A percentile compares a stretch with the other conserved stretches of the same genome.
Conservation (phyloP, 1,140 invertebrate genomes). For the Diuraphis noxia region DNA sequence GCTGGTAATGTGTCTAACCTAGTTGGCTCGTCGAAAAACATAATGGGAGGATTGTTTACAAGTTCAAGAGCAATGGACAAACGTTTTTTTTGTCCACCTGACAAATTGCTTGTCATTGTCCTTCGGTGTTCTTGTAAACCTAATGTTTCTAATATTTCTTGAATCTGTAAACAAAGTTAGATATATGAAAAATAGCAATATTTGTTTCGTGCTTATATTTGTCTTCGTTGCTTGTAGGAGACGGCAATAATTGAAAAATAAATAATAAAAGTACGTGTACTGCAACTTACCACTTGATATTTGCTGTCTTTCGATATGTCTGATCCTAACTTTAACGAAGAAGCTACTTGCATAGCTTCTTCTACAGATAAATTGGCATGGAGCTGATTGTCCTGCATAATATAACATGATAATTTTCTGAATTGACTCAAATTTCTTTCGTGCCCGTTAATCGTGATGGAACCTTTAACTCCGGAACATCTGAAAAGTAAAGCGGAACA, state of each 20-base stretch:
- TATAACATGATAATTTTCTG: slow-evolving; percentile 92
- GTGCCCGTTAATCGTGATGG: slow-evolving; percentile 82
- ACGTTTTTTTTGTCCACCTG: slow-evolving; percentile 94
- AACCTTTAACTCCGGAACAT: slow-evolving; percentile 75
- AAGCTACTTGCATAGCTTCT: slow-evolving; percentile 91
- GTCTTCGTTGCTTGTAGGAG: neutral
- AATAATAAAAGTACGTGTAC: neutral
- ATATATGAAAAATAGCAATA: neutral
- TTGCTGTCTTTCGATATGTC: slow-evolving; percentile 72
- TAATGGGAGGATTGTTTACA: slow-evolving; percentile 93
- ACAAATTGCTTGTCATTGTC: slow-evolving; percentile 87
- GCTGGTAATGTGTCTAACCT: slow-evolving; percentile 62
- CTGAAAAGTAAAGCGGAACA: slow-evolving; percentile 62
- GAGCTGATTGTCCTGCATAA: slow-evolving; percentile 97
- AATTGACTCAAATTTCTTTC: slow-evolving; percentile 87
- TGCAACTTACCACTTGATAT: slow-evolving; percentile 75
- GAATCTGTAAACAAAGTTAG: slow-evolving; percentile 68
- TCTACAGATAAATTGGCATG: slow-evolving; percentile 90
- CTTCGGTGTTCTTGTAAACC: slow-evolving; percentile 82
- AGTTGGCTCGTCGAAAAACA: slow-evolving; percentile 98
- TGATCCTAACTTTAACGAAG: slow-evolving; percentile 83
- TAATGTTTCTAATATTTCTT: slow-evolving; percentile 88
- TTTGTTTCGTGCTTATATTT: neutral
- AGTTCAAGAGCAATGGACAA: slow-evolving; percentile 94
- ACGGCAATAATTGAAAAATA: neutral